A percentile compares a stretch with the other conserved stretches of the same genome.
Conservation (phyloP, 2,888 invertebrate genomes). For the Carcina quercana region DNA sequence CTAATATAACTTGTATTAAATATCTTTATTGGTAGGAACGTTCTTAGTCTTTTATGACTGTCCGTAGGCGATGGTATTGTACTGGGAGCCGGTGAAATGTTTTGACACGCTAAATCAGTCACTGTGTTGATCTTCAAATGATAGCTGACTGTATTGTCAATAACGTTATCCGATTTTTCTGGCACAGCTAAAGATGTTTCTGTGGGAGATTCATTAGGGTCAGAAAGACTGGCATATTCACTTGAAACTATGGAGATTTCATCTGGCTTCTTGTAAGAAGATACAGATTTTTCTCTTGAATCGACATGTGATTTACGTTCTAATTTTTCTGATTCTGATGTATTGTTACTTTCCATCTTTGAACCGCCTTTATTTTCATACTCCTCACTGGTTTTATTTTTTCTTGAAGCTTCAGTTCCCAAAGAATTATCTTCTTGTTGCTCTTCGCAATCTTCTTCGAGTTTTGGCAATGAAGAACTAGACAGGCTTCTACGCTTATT, state of each 20-base stretch:
- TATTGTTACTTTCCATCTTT: neutral
- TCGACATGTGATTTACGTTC: neutral
- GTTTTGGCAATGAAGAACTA: no score
- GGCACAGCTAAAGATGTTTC: no score
- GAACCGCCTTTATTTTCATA: neutral
- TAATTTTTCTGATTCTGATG: neutral
- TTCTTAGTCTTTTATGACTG: conserved; percentile 14
- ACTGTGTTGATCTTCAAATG: conserved; percentile 58
- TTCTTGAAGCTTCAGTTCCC: no score
- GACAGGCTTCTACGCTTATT: no score
- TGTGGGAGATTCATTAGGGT: no score
- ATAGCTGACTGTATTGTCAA: conserved; percentile 50
- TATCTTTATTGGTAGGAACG: conserved; percentile 46
- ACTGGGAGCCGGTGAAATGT: conserved; percentile 19
- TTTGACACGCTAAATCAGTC: conserved; percentile 32
- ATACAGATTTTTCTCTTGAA: no score
- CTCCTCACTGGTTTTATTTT: no score
- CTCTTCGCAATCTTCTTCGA: no score
- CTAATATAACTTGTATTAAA: conserved; percentile 25
- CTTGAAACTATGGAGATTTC: no score
- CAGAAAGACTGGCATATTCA: no score
- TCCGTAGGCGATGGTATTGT: conserved; percentile 2
- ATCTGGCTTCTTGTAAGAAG: no score
- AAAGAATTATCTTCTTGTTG: no score
- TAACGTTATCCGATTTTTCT: conserved; percentile 20